These are phyloP conservation scores for Agrochola circellaris DNA, from an alignment of 2,888 invertebrate species.

Conservation along the genomic window DNA sequence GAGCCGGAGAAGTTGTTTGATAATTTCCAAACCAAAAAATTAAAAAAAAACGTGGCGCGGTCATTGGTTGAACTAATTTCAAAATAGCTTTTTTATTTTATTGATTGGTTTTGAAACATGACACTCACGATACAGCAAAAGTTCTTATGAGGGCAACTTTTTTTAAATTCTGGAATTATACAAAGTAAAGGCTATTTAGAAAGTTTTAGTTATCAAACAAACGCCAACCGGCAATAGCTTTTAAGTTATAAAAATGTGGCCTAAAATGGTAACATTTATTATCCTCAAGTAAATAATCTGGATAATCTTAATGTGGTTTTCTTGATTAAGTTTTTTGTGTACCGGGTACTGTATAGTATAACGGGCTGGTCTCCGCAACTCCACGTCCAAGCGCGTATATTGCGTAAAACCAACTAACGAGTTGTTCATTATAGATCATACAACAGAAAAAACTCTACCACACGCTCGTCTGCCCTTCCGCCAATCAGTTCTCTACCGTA, in stretches of 20 bases:
- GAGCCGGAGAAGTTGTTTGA: too few relatives aligned
- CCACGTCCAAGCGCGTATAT: neutral
- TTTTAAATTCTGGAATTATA: neutral
- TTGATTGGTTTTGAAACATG: neutral
- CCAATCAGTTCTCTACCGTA: conserved; percentile 69
- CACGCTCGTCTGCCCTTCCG: conserved; percentile 51
- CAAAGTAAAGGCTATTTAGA: neutral
- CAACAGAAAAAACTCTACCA: neutral
- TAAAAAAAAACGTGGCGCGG: too few relatives aligned
- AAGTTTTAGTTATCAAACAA: neutral
- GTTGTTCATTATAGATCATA: neutral
- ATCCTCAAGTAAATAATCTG: neutral
- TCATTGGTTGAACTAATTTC: neutral
- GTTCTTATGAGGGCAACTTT: neutral
- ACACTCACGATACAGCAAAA: neutral
- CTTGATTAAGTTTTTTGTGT: too few relatives aligned
- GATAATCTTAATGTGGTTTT: too few relatives aligned
- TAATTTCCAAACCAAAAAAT: too few relatives aligned
- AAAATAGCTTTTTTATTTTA: neutral
- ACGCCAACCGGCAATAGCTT: neutral
- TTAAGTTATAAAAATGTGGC: neutral
- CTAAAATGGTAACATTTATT: neutral
- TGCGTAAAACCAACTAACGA: neutral
- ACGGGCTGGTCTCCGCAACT: neutral
- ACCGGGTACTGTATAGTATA: neutral